Base-by-base conservation (phyloP, 2,797 vertebrate genomes). In the Tragelaphus eurycerus region DNA sequence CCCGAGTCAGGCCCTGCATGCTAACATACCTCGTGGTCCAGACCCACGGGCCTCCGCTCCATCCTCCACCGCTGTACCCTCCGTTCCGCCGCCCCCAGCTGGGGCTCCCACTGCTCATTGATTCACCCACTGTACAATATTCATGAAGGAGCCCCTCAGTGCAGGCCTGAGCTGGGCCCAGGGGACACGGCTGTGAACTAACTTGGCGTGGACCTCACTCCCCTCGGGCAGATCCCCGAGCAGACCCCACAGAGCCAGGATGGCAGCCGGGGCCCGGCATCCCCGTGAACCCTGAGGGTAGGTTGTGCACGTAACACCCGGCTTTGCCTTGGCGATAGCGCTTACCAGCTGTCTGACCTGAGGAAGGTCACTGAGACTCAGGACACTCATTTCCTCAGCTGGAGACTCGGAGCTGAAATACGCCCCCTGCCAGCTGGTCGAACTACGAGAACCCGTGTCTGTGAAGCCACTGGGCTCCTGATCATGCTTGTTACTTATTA, bases 231-330 rank as follows among this genome's bases (percentile, higher is more conserved):
- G 27, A 52, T 7, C 52, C 74, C 52, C 3, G 2, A 21, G 29
- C 9, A 57, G 11, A 17, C 1, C 1, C 2, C 0, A 1, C 2
- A 38, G 64, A 60, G 34, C 34, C 3, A 4, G 62, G 34, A 29
- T 6, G 0, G 14, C 0, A 6, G 19, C 31, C 1, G 14, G 19
- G 6, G 4, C 31, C 43, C 2, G 7, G 8, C 48, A 48, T 52
- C 15, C 4, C 12, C 2, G 0, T 3, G 8, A 81, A 29, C 6
- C 3, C 1, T 3, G 13, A 0, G 16, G 29, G 12, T 1, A 0
- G 3, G 6, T n/a, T 3, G 0, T 8, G 3, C 9, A 2, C 3
- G 4, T 17, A 19, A 78, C 27, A 3, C 11, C 59, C 15, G 9
- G n/a, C 7, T 76, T 8, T 3, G 43, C 43, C 79, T 31, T 34